These are phyloP conservation scores for Brevimyrus niger DNA, from an alignment of 2,113 vertebrate genomes.

Conservation along the genomic window DNA sequence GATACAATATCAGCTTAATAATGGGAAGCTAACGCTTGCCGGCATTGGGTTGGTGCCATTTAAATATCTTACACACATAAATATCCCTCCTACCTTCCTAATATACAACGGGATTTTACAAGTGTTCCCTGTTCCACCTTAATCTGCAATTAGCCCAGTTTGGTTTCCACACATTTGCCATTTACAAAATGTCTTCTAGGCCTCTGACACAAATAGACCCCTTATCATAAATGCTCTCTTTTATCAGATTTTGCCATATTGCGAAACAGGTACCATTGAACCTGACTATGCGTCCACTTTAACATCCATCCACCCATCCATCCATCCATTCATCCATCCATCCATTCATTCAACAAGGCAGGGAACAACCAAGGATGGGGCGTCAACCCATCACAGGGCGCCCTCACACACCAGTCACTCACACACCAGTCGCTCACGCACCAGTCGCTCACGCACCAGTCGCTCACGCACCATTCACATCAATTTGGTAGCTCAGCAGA, in stretches of 20 bases:
- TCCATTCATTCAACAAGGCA: not conserved
- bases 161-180: not conserved
- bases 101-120: not conserved
- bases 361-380: not conserved
- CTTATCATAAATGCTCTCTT: not conserved
- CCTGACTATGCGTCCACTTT: not conserved
- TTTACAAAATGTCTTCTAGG: not conserved
- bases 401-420: not conserved
- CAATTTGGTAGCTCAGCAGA: not conserved
- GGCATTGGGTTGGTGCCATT: not conserved
- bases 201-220: not conserved
- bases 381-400: not conserved
- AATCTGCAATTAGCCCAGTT: not conserved
- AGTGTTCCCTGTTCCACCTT: not conserved
- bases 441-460: too few species aligned
- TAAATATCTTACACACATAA: not conserved
- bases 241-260: not conserved
- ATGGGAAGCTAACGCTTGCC: not conserved
- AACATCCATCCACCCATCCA: not conserved
- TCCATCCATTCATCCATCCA: not conserved
- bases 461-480: not conserved
- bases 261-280: not conserved
- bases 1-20: not conserved
- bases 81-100: not conserved
- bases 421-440: too few species aligned